phyloP scores from a whole-genome alignment of 1,140 invertebrate genomes.

The Drosophila carrolli region DNA sequence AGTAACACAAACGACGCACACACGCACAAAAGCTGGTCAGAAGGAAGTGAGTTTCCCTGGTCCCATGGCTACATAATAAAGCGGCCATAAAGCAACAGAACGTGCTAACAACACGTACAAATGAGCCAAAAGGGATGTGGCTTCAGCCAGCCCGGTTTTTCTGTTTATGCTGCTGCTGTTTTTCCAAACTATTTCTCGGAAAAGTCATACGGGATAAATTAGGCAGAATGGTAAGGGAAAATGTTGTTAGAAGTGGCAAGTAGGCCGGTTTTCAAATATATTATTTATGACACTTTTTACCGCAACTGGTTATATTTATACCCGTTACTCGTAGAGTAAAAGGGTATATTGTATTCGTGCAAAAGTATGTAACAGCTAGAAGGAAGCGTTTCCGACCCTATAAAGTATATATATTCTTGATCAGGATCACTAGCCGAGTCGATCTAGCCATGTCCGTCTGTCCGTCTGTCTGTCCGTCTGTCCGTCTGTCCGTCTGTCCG shows the following conservation, averaged over 20 bases:
- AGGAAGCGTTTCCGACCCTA: too few species aligned
- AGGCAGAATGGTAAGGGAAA: conserved; percentile 2
- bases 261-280: background rate
- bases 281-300: background rate
- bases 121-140: conserved; percentile 71
- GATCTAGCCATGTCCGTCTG: too few species aligned
- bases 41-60: conserved; percentile 28
- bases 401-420: too few species aligned
- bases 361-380: too few species aligned
- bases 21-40: conserved; percentile 29
- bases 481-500: too few species aligned
- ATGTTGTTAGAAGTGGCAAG: background rate
- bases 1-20: conserved; percentile 65
- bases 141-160: conserved; percentile 9
- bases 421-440: too few species aligned
- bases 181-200: conserved; percentile 45
- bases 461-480: too few species aligned
- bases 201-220: conserved; percentile 7
- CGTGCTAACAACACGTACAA: conserved; percentile 80
- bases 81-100: conserved; percentile 76
- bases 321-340: too few species aligned
- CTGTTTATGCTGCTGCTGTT: conserved; percentile 8
- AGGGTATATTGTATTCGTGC: too few species aligned
- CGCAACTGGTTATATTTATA: background rate
- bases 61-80: conserved; percentile 66